Evolutionary conservation across 2,888 invertebrate genomes (phyloP).

Genomic region (Scaptomyza tumidula): DNA sequence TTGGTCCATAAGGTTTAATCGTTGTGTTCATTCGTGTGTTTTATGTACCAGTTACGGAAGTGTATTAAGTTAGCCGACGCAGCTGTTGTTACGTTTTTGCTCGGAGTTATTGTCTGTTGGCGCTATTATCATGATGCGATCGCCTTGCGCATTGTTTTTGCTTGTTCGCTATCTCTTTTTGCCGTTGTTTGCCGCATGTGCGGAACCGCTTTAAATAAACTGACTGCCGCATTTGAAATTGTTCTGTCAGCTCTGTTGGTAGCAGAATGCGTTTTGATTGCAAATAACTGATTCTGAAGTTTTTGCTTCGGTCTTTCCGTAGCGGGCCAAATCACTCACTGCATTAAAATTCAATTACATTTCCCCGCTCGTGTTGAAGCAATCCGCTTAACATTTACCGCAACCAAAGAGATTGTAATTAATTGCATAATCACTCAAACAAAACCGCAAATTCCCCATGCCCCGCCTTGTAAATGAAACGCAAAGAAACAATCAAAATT

Average conservation of each 20-base stretch:
- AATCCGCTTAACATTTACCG: conserved; percentile 54
- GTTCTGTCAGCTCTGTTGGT: conserved; percentile 52
- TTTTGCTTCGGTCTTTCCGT: conserved; percentile 6
- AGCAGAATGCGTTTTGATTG: conserved; percentile 48
- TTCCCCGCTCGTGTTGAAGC: conserved; percentile 7
- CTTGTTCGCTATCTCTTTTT: conserved; percentile 20
- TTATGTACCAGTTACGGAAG: conserved; percentile 26
- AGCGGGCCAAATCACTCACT: conserved; percentile 26
- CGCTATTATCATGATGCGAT: conserved; percentile 28
- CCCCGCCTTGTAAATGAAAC: conserved; percentile 61
- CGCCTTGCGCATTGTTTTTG: conserved; percentile 44
- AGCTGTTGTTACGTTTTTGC: conserved; percentile 11
- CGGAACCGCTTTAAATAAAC: conserved; percentile 73
- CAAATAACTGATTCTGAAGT: conserved; percentile 29
- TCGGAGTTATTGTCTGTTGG: conserved; percentile 31
- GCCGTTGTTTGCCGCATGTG: conserved; percentile 15
- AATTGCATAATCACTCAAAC: conserved; percentile 77
- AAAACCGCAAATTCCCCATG: conserved; percentile 54
- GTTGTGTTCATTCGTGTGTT: conserved; percentile 2
- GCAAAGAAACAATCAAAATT: conserved; percentile 79
- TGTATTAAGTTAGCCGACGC: conserved; percentile 50
- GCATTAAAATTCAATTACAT: conserved; percentile 64
- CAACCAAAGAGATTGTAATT: conserved; percentile 70
- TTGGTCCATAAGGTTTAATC: background rate
- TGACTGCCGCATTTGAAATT: conserved; percentile 68